These are phyloP conservation scores for Ophion obscuratus DNA, from an alignment of 2,888 invertebrate species.

Conservation along the genomic window DNA sequence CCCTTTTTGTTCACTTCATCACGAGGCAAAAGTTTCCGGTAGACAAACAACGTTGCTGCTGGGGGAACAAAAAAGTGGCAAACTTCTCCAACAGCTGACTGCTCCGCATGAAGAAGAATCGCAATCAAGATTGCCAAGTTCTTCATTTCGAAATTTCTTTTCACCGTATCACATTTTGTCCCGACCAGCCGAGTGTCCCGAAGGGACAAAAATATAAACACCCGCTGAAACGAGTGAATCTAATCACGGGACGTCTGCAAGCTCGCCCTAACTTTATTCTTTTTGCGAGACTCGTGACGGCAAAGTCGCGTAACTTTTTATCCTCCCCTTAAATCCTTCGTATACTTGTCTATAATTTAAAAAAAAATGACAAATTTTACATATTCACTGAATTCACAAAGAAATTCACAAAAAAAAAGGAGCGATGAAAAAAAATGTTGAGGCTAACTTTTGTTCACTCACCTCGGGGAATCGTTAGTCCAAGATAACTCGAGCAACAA, in stretches of 20 bases:
- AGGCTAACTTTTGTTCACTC: constrained; percentile 44
- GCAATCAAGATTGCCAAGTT: constrained; percentile 13
- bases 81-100: constrained; percentile 36
- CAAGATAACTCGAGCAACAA: constrained; percentile 55
- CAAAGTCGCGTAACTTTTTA: constrained; percentile 40
- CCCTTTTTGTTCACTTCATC: neutral
- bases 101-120: constrained; percentile 31
- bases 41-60: constrained; percentile 2
- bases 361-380: constrained; percentile 3
- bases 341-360: neutral
- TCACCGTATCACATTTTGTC: neutral
- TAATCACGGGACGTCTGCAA: neutral
- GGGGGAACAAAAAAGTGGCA: constrained; percentile 12
- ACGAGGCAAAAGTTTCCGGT: constrained; percentile 14
- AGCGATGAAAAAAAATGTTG: neutral
- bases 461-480: constrained; percentile 56
- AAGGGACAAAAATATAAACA: neutral
- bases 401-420: neutral
- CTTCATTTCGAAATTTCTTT: neutral
- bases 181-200: neutral
- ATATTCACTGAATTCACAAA: neutral
- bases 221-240: neutral
- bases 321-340: neutral
- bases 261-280: neutral
- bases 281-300: constrained; percentile 7